Conservation (phyloP, 2,888 invertebrate genomes). For the Nudaria mundana region DNA sequence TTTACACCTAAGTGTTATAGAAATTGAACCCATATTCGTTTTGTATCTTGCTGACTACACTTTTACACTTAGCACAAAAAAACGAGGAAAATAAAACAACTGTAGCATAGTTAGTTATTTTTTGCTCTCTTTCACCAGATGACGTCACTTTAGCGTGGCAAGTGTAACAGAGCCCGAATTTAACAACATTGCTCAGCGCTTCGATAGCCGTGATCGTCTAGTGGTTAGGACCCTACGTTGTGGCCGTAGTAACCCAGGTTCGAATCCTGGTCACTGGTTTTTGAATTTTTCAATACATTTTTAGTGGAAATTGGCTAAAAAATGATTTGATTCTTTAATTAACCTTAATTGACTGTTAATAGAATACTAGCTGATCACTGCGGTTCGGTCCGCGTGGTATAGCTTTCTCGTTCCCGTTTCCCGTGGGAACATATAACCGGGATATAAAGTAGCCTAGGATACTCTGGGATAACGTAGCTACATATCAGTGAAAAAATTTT, state of each 20-base stretch:
- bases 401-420: too few relatives aligned
- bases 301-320: too few relatives aligned
- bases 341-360: too few relatives aligned
- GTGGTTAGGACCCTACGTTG: conserved; percentile 88
- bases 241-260: conserved; percentile 90
- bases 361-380: too few relatives aligned
- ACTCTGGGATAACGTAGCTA: too few relatives aligned
- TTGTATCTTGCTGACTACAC: too few relatives aligned
- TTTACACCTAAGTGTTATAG: too few relatives aligned
- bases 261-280: conserved; percentile 85
- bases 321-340: too few relatives aligned
- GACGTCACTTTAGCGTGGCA: not conserved
- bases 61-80: not conserved
- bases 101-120: not conserved
- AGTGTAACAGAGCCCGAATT: not conserved
- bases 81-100: not conserved
- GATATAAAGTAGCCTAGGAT: too few relatives aligned
- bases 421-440: too few relatives aligned
- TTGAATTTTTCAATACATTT: not conserved
- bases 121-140: not conserved
- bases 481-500: too few relatives aligned
- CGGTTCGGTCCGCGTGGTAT: too few relatives aligned
- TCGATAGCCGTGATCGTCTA: conserved; percentile 86
- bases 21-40: not conserved
- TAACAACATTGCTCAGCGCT: conserved; percentile 41